Conservation (phyloP, 2,113 vertebrate genomes). For the Patagioenas fasciata region DNA sequence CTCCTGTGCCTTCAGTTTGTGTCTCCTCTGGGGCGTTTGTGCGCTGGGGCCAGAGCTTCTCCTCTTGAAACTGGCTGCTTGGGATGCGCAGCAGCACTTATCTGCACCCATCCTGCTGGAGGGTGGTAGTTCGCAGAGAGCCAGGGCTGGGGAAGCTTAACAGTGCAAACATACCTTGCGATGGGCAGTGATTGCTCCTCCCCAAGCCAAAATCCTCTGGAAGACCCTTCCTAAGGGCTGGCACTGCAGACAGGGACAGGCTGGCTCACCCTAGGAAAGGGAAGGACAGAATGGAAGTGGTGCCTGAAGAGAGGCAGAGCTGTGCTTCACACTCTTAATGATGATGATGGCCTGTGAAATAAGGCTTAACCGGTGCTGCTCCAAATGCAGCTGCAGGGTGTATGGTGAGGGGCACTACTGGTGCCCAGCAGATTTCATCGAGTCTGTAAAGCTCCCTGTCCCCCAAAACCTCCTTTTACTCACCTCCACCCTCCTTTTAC, state of each 20-base stretch:
- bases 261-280: neutral
- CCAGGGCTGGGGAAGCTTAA: neutral
- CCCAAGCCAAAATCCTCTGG: neutral
- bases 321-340: neutral
- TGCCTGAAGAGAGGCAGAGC: neutral
- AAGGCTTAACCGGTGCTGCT: neutral
- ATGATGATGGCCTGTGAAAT: neutral
- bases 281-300: neutral
- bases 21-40: neutral
- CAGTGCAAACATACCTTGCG: fast-evolving
- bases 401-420: neutral
- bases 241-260: neutral
- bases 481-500: neutral
- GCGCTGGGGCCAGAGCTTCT: neutral
- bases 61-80: neutral
- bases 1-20: neutral
- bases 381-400: neutral
- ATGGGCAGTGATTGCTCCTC: neutral
- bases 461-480: neutral
- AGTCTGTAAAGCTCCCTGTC: neutral
- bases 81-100: neutral
- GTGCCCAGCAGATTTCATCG: neutral
- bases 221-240: neutral
- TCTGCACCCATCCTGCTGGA: neutral
- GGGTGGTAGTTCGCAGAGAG: neutral